Conservation (phyloP, 2,113 vertebrate genomes). For the Pachypanchax playfairii region DNA sequence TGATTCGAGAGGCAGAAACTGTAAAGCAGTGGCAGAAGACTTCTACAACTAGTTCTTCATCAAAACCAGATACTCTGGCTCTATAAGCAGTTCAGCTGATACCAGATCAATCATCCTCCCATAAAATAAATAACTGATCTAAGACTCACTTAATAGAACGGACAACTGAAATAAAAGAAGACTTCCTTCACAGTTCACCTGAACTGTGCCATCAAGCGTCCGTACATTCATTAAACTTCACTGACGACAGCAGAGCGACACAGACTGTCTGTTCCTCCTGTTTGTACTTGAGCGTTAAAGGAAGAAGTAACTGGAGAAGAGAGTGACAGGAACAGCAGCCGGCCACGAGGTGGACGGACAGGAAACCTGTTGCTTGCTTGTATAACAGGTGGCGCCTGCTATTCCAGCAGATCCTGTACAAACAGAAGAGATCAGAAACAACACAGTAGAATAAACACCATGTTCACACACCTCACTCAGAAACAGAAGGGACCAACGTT, state of each 20-base stretch:
- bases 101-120: slow-evolving; percentile 26
- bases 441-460: slow-evolving; percentile 3
- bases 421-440: slow-evolving; percentile 22
- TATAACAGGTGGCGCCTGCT: slow-evolving; percentile 46
- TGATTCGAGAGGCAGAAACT: slow-evolving; percentile 30
- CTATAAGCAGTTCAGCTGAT: slow-evolving; percentile 32
- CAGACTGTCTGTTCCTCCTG: slow-evolving; percentile 34
- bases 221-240: slow-evolving; percentile 66
- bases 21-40: slow-evolving; percentile 28
- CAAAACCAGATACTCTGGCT: slow-evolving; percentile 13
- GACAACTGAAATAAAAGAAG: slow-evolving; percentile 37
- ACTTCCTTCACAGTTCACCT: slow-evolving; percentile 25
- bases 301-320: slow-evolving; percentile 53
- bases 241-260: slow-evolving; percentile 48
- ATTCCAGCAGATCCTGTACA: slow-evolving; percentile 80
- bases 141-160: slow-evolving; percentile 42
- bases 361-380: slow-evolving; percentile 36
- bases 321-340: slow-evolving; percentile 34
- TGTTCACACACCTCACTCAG: not conserved
- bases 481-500: not conserved
- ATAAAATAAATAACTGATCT: slow-evolving; percentile 56
- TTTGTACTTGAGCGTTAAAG: slow-evolving; percentile 50
- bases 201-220: slow-evolving; percentile 26
- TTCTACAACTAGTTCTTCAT: slow-evolving; percentile 36
- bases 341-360: slow-evolving; percentile 10